Percentiles rank a stretch among this genome's conserved stretches.
Evolutionary conservation across 2,888 invertebrate genomes (phyloP).

Genomic region (Synergus laeviventris): DNA sequence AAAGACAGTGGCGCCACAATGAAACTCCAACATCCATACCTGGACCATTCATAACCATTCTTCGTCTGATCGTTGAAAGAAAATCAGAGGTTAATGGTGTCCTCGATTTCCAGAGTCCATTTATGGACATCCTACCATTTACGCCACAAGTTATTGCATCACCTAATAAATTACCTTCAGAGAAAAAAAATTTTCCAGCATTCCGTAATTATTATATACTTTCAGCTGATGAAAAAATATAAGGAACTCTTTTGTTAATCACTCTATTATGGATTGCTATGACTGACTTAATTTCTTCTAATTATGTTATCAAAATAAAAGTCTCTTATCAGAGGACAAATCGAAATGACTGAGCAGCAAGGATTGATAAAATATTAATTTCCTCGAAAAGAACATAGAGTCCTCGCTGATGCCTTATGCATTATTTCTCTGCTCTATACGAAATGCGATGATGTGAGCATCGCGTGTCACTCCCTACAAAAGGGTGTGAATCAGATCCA

Average conservation of each 20-base stretch:
- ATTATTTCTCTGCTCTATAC: constrained; percentile 38
- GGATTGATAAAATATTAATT: constrained; percentile 1
- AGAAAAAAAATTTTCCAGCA: neutral
- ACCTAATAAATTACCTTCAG: constrained; percentile 20
- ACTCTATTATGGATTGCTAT: neutral
- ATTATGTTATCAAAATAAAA: neutral
- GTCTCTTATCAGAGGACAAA: neutral
- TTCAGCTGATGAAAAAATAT: neutral
- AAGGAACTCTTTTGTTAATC: constrained; percentile 12
- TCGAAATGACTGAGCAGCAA: neutral
- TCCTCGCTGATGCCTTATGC: constrained; percentile 37
- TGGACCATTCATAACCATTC: constrained; percentile 66
- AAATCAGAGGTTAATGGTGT: constrained; percentile 44
- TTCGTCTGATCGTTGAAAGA: constrained; percentile 40
- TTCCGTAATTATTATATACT: constrained; percentile 21
- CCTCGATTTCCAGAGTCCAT: constrained; percentile 52
- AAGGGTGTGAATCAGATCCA: constrained; percentile 54
- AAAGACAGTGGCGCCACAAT: constrained; percentile 64
- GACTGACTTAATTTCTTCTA: neutral
- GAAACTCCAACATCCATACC: constrained; percentile 59
- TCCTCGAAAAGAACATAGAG: neutral
- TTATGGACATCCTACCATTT: constrained; percentile 35
- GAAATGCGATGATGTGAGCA: constrained; percentile 71
- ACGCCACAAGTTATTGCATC: constrained; percentile 31
- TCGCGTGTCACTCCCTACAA: constrained; percentile 70